A percentile compares a stretch with the other conserved stretches of the same genome.
These are phyloP conservation scores for Epinephelus fuscoguttatus DNA, from an alignment of 2,113 vertebrate genomes.

Conservation along the genomic window DNA sequence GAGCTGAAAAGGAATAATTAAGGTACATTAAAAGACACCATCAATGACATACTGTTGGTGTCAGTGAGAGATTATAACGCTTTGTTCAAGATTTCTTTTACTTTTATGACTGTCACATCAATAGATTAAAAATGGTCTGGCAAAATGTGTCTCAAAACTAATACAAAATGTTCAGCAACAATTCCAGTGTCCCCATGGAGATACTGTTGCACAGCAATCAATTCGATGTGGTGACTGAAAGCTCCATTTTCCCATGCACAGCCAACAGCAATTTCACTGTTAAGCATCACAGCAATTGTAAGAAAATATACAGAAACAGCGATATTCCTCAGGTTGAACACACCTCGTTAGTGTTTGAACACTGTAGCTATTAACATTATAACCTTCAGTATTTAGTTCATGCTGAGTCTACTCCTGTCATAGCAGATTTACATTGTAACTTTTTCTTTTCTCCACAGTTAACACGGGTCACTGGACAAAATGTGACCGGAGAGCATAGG, in stretches of 20 bases:
- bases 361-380: neutral
- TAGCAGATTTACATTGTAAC: neutral
- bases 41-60: neutral
- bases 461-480: neutral
- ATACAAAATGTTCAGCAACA: neutral
- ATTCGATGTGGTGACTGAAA: neutral
- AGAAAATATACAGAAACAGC: neutral
- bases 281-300: neutral
- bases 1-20: neutral
- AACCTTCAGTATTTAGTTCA: neutral
- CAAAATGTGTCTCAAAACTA: neutral
- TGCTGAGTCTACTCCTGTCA: neutral
- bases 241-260: neutral
- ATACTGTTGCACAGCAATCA: neutral
- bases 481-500: neutral
- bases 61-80: neutral
- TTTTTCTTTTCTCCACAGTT: too few relatives aligned
- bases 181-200: neutral
- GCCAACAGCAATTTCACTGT: neutral
- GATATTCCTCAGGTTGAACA: neutral
- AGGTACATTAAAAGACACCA: neutral
- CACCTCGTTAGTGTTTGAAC: neutral
- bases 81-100: neutral
- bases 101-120: neutral
- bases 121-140: too few relatives aligned